A percentile compares a stretch with the other conserved stretches of the same genome.
Conservation (phyloP, 2,113 vertebrate species). For the Percina caprodes region DNA sequence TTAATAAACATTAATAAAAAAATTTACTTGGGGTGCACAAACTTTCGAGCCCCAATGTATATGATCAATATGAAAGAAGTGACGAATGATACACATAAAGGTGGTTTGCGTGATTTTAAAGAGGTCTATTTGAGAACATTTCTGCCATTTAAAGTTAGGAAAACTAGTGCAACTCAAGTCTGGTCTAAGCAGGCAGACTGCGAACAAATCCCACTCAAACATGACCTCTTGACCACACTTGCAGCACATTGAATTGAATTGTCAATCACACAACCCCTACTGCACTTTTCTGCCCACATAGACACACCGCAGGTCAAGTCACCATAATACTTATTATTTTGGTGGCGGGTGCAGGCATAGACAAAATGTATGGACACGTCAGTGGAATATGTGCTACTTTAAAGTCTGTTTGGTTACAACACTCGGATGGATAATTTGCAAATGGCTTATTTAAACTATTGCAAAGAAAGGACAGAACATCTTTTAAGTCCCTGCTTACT, state of each 20-base stretch:
- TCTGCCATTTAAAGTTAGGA: neutral
- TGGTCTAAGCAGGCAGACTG: neutral
- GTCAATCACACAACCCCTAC: neutral
- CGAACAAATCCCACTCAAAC: slow-evolving; percentile 32
- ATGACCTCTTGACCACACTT: slow-evolving; percentile 10
- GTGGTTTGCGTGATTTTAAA: neutral
- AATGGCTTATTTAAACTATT: slow-evolving; percentile 1
- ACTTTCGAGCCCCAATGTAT: too few species aligned
- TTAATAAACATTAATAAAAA: too few species aligned
- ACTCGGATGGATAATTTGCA: slow-evolving; percentile 14
- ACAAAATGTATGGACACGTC: neutral
- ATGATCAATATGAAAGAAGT: neutral
- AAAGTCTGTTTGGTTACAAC: slow-evolving; percentile 18
- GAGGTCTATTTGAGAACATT: neutral
- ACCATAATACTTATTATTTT: slow-evolving; percentile 28
- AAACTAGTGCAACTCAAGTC: neutral
- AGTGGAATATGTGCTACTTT: slow-evolving; percentile 5
- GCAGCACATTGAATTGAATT: slow-evolving; percentile 6
- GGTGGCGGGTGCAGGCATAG: neutral
- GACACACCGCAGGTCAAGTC: neutral
- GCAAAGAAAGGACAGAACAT: neutral
- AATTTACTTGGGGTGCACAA: too few species aligned
- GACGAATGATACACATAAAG: neutral
- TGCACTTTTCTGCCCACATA: slow-evolving; percentile 12
- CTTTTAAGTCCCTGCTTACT: neutral